phyloP scores from a whole-genome alignment of 2,113 vertebrate genomes.

The Cygnus atratus region DNA sequence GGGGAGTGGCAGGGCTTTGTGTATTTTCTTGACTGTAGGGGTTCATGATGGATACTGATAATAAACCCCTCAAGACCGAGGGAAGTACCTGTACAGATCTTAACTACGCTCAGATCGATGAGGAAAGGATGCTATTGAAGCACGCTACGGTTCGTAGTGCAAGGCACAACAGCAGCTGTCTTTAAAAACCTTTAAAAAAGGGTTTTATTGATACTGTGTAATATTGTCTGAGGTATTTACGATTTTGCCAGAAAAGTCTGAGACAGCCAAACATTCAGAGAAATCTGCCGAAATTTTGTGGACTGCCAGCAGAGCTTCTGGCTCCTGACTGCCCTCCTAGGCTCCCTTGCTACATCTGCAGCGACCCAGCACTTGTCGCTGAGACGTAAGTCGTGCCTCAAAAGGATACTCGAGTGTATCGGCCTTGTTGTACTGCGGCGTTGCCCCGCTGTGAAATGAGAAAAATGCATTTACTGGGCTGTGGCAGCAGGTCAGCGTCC shows the following conservation, averaged over 20 bases:
- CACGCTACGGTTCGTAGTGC: neutral
- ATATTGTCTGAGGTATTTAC: neutral
- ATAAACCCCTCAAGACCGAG: neutral
- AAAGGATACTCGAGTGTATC: neutral
- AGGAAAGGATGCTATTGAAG: neutral
- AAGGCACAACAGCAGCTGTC: neutral
- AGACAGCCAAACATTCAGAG: neutral
- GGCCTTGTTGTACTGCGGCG: neutral
- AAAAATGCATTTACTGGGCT: conserved; percentile 33
- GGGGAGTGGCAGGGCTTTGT: neutral
- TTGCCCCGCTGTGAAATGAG: conserved; percentile 44
- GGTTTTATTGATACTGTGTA: neutral
- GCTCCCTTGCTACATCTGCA: neutral
- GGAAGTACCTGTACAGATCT: neutral
- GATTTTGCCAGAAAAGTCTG: neutral
- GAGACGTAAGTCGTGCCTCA: conserved; percentile 25
- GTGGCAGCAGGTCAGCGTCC: conserved; percentile 47
- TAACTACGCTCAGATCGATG: rapidly evolving
- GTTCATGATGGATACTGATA: neutral
- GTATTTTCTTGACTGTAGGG: neutral
- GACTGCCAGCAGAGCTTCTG: neutral
- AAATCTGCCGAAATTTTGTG: neutral
- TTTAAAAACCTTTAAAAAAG: neutral
- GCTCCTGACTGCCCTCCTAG: neutral
- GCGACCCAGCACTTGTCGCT: neutral